phyloP scores from a whole-genome alignment of 2,888 invertebrate species.

The Gari tellinella region DNA sequence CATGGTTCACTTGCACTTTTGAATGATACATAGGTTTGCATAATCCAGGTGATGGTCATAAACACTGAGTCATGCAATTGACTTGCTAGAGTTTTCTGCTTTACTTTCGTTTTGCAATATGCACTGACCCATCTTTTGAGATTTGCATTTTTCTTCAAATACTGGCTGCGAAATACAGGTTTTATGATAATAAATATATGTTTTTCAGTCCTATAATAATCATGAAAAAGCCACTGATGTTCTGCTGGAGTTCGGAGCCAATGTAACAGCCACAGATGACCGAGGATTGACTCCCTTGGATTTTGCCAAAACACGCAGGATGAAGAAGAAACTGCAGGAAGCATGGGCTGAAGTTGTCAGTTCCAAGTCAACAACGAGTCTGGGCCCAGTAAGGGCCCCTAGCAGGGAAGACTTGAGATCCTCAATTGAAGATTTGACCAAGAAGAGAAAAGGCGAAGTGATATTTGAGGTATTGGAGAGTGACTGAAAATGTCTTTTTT shows the following conservation, averaged over 20 bases:
- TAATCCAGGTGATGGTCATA: no score
- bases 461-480: constrained; percentile 82
- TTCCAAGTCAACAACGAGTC: constrained; percentile 57
- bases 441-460: constrained; percentile 73
- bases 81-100: no score
- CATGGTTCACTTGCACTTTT: no score
- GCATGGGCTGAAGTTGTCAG: constrained; percentile 79
- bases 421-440: constrained; percentile 59
- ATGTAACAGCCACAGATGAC: constrained; percentile 80
- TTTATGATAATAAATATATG: no score
- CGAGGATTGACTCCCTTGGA: constrained; percentile 80
- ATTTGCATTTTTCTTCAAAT: no score
- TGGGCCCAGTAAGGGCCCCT: constrained; percentile 71
- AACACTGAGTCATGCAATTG: no score
- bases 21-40: no score
- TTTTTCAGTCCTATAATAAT: constrained; percentile 80
- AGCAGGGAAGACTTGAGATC: constrained; percentile 60
- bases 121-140: no score
- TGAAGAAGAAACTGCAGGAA: constrained; percentile 76
- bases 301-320: constrained; percentile 79
- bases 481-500: no score
- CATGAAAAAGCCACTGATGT: constrained; percentile 76
- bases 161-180: no score
- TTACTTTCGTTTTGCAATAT: no score
- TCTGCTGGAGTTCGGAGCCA: constrained; percentile 79